Evolutionary conservation across 1,140 invertebrate species (phyloP).

Genomic region (Pseudomyrmex pallidus): DNA sequence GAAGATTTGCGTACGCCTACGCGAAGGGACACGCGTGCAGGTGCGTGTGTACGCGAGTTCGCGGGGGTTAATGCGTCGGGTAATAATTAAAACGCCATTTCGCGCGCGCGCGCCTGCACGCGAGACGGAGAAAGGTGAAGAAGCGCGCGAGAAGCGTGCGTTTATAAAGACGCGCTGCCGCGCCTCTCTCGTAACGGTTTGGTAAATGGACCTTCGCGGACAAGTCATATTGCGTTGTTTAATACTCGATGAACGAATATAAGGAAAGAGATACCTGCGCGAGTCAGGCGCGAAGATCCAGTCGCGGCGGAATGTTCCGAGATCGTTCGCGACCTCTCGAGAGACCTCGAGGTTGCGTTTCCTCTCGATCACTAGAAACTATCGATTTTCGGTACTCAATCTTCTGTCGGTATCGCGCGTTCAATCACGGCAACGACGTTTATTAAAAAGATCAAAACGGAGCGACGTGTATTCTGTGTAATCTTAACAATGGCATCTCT

Average conservation of each 20-base stretch:
- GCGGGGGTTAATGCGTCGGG: constrained; percentile 72
- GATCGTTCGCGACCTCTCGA: constrained; percentile 26
- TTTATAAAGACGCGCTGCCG: constrained; percentile 65
- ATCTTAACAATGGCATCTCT: constrained; percentile 47
- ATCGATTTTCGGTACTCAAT: constrained; percentile 41
- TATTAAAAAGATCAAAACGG: constrained; percentile 2
- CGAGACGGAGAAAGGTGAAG: constrained; percentile 65
- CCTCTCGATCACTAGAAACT: constrained; percentile 34
- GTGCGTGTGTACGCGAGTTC: constrained; percentile 66
- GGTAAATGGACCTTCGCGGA: constrained; percentile 60
- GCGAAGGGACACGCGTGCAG: constrained; percentile 63
- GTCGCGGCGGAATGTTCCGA: constrained; percentile 22
- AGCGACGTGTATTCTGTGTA: background rate
- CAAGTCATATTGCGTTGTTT: constrained; percentile 33
- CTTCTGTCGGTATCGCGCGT: constrained; percentile 32
- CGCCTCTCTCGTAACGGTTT: constrained; percentile 72
- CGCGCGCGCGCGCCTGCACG: constrained; percentile 16
- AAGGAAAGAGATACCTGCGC: background rate
- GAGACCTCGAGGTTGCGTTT: constrained; percentile 14
- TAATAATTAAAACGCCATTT: constrained; percentile 77
- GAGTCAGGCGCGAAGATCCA: constrained; percentile 15
- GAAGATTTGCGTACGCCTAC: constrained; percentile 63
- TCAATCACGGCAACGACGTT: constrained; percentile 29
- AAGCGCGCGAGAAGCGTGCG: constrained; percentile 35
- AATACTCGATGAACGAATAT: background rate